A percentile compares a stretch with the other conserved stretches of the same genome.
Evolutionary conservation across 1,140 invertebrate genomes (phyloP).

Genomic region (Pachypsylla venusta): DNA sequence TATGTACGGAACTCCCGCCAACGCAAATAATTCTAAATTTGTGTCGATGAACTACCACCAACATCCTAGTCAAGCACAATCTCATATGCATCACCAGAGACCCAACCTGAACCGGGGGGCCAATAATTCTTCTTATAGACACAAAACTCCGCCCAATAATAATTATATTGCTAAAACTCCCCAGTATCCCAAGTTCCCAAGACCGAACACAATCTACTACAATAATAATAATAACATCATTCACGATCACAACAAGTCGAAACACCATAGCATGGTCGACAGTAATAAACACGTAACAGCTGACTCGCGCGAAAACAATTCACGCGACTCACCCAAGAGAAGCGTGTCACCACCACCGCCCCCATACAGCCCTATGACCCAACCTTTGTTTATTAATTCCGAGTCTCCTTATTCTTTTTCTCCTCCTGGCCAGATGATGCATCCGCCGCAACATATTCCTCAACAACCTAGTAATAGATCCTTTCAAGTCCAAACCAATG

Average conservation of each 20-base stretch:
- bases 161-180: not conserved
- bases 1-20: not conserved
- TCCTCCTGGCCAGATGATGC: conserved; percentile 1
- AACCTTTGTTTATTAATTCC: conserved; percentile 7
- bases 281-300: not conserved
- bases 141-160: not conserved
- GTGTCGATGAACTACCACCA: too few relatives aligned
- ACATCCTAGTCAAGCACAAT: not conserved
- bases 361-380: conserved; percentile 1
- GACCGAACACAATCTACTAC: not conserved
- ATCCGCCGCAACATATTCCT: not conserved
- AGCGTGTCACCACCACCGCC: not conserved
- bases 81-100: too few relatives aligned
- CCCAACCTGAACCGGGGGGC: not conserved
- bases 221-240: not conserved
- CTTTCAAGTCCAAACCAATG: not conserved
- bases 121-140: not conserved
- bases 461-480: not conserved
- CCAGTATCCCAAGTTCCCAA: not conserved
- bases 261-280: not conserved
- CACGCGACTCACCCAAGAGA: conserved; percentile 5
- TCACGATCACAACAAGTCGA: not conserved
- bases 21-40: not conserved
- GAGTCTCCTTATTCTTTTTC: conserved; percentile 6
- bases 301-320: not conserved